Evolutionary conservation across 2,888 invertebrate genomes (phyloP), one percentile per base, ranked within the genome.

Genomic region (Hofmannophila pseudospretella): DNA sequence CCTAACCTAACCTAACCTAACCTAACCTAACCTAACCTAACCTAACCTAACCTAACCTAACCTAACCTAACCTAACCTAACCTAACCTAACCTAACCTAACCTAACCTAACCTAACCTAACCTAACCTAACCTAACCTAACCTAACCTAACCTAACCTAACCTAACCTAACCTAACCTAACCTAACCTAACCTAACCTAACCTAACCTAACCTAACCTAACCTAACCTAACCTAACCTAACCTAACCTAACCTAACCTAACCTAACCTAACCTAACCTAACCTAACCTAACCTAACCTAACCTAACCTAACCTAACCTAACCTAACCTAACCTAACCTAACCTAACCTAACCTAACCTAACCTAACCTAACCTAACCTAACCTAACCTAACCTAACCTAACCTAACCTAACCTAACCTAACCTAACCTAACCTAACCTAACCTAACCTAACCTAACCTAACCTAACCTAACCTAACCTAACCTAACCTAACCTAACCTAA

Each of bases 61-160:
- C 38, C 41, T 38, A 41, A 38, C 41, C 38, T 38, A 38, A 41
- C 41, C 41, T 41, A 41, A 41, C 41, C 41, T 41, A 38, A 38
- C 42, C 39, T 39, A 39, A 39, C 39, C 39, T 39, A 42, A 39
- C 42, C 42, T 42, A 39, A 42, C 39, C 42, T 37, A 39, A 39
- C 42, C 42, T 39, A 42, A 42, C 39, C 39, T 39, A 42, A 42
- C 39, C 39, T 38, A 39, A 42, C n/a, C 36, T 38, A 42, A 42
- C 42, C 42, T 42, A 42, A 42, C 42, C 42, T 36, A 42, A 42
- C 42, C 39, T 38, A 42, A 42, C 42, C 42, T 42, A 41, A 41
- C 41, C 38, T 36, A 38, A 42, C 42, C 42, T 38, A 42, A 42
- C 42, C 41, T 41, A n/a, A 35, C 37, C 32, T 39, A 42, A 42